Base-by-base conservation (phyloP, 2,113 vertebrate genomes). In the Dasyornis broadbenti region DNA sequence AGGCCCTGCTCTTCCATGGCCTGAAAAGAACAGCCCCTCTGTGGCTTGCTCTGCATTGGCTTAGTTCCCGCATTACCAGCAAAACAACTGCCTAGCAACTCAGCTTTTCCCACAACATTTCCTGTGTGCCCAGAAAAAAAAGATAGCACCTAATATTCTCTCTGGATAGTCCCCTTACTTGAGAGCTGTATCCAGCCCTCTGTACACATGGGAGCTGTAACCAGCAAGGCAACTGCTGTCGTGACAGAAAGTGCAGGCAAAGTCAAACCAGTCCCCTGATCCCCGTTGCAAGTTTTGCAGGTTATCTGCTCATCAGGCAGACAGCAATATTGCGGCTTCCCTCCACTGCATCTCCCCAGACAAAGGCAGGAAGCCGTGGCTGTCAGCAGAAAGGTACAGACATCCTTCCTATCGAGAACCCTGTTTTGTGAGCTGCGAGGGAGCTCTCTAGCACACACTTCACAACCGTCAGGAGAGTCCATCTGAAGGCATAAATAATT, bases 311-410 rank as follows among this genome's bases (percentile, higher is more conserved):
- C 76, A 39, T 75, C 77, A 81, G 56, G 42, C 64, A 64, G 76
- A 56, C 68, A 40, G 54, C 81, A 39, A 26, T 66, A 54, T 65
- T 47, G 73, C 95, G 61, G 92, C 94, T 53, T 85, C 54, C 95
- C 97, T 97, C 89, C 92, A 69, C 97, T 97, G 70, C 89, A 76
- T 92, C 98, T 98, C 98, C 98, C 98, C 96, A 95, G 92, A 97
- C 96, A 95, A 93, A 96, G 96, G 94, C 98, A 98, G 97, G 97
- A 96, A 92, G 91, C 91, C 85, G 60, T 37, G 65, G 84, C 81
- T 35, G 82, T 92, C 75, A 94, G 86, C 85, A 75, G 44, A 68
- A 84, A 95, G 86, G 89, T 85, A 68, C 92, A 66, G 77, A 89
- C 30, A 85, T 90, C 89, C 92, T 96, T 94, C 84, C 84, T 65